Evolutionary conservation across 2,888 invertebrate species (phyloP).

Genomic region (Caradrina clavipalpis): DNA sequence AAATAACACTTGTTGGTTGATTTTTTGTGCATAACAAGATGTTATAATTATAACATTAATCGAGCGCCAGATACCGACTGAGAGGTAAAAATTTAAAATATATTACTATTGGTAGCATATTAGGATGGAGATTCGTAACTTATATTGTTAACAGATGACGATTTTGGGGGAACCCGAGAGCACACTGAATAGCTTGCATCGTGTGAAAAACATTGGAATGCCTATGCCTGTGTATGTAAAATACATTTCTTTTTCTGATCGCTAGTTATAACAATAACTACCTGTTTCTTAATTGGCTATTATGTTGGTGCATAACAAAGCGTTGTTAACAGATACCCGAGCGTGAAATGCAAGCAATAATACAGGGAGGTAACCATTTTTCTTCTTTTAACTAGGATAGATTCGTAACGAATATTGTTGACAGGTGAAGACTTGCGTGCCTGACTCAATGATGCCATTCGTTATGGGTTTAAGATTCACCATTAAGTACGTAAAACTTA

Average conservation of each 20-base stretch:
- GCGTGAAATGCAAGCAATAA: conserved; percentile 3
- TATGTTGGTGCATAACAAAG: conserved; percentile 40
- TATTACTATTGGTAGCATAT: not conserved
- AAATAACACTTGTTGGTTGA: not conserved
- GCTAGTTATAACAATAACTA: not conserved
- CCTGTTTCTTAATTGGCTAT: conserved; percentile 12
- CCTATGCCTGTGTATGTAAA: conserved; percentile 37
- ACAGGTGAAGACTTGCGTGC: conserved; percentile 34
- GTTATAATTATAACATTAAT: not conserved
- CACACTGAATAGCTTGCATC: not conserved
- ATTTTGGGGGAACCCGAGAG: not conserved
- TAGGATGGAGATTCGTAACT: conserved; percentile 28
- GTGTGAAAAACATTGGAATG: conserved; percentile 2
- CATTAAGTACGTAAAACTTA: conserved; percentile 12
- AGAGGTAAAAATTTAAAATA: conserved; percentile 8
- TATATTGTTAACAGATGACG: conserved; percentile 49
- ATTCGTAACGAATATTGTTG: conserved; percentile 38
- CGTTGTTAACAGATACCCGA: conserved; percentile 43
- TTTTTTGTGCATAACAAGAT: not conserved
- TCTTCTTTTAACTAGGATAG: conserved; percentile 19
- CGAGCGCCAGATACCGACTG: conserved; percentile 2
- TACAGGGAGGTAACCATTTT: conserved; percentile 24
- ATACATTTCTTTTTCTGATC: not conserved
- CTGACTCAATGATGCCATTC: not conserved
- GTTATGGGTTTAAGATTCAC: not conserved